Evolutionary conservation across 2,113 vertebrate species (phyloP), one percentile per base, ranked within the genome.

Genomic region (Pithys albifrons): DNA sequence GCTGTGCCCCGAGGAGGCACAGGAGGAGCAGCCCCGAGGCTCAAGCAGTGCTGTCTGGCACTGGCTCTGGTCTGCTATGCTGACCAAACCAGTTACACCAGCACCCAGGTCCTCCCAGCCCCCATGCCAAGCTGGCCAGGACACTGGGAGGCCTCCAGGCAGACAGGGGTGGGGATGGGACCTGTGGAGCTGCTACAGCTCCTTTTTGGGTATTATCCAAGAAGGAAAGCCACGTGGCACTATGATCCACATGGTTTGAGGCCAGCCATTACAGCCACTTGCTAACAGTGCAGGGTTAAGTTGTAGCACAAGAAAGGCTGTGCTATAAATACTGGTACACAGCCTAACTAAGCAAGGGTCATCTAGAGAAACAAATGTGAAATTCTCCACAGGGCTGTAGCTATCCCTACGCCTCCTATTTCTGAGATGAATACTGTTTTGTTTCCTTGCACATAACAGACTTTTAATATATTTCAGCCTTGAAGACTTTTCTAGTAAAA

Each of bases 31-130:
- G 78, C 70, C 41, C 37, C 0, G 0, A 3, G 62, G 76, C 70
- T 31, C 20, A 31, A 58, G 27, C 49, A 35, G 67, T 5, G 25
- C 28, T 18, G n/a, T 65, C 62, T 80, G 67, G 51, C 84, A 80
- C 29, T 10, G 0, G 14, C 67, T 58, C 49, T 3, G 49, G 8
- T 22, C 72, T 3, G 69, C 27, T 87, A 51, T 88, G 85, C 88
- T 3, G 82, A 64, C 85, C 85, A 95, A 94, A 95, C 95, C 94
- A 84, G 95, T 96, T 91, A 80, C 91, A 93, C 92, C 89, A 90
- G 95, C 51, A 46, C 35, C 1, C 1, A 51, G 46, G 62, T 70
- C 64, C 78, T 82, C 81, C 61, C 91, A 76, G 89, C 80, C 89
- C 86, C 91, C 83, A 62, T 0, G 0, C 31, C 0, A 1, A 59